Evolutionary conservation across 2,888 invertebrate species (phyloP), one percentile per base, ranked within the genome.

Genomic region (Alsophila aescularia): DNA sequence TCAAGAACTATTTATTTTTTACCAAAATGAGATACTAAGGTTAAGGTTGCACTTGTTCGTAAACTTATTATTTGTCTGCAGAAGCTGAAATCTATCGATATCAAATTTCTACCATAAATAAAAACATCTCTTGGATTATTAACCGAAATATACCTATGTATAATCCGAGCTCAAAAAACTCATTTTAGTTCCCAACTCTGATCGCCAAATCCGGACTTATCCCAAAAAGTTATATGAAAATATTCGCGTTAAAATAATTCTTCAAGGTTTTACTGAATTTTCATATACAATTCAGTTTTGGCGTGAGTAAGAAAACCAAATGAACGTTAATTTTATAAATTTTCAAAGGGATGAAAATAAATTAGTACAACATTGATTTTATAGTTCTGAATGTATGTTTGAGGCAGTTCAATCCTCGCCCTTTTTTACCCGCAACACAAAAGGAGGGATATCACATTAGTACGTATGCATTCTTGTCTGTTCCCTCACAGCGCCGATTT

Each of bases 51-150:
- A 18, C 18, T 18, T 18, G 5, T 4, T 18, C 2, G 18, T 18
- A 18, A 18, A 18, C 18, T 18, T n/a, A n/a, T n/a, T n/a, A n/a
- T n/a, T n/a, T n/a, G n/a, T n/a, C n/a, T n/a, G n/a, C n/a, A n/a
- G n/a, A 18, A 18, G 18, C 3, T 6, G 2, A 8, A 5, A 24
- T 5, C 24, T 24, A 5, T 24, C 7, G 8, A 24, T 24, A 24
- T 24, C 7, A 24, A 18, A 18, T 18, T 18, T 24, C 7, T 24
- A 8, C 24, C 39, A n/a, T 10, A 29, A 27, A 12, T 15, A 41
- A 49, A 41, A 34, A 32, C 12, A 32, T 13, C 13, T 63, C 53
- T 54, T 32, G 49, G 61, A 62, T 66, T 69, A 70, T 65, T 68
- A 72, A 71, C 70, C 69, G 64, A 67, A 29, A 50, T 42, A 41